A percentile compares a stretch with the other conserved stretches of the same genome.
phyloP scores from a whole-genome alignment of 2,113 vertebrate genomes.

The Calypte anna region DNA sequence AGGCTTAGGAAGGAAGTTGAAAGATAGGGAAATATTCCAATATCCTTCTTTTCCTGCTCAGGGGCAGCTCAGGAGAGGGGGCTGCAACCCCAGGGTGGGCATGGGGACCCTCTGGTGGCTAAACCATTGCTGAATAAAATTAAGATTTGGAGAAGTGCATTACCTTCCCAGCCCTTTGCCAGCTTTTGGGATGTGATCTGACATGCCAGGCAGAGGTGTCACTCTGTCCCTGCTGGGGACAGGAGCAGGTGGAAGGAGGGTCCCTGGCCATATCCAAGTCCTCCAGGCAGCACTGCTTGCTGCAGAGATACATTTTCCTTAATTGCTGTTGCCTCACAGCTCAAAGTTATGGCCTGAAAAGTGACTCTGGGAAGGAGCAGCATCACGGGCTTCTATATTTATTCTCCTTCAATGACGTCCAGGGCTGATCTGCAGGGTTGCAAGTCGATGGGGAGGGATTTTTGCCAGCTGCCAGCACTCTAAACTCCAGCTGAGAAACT shows the following conservation, averaged over 20 bases:
- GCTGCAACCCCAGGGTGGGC: rapidly evolving
- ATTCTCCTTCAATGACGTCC: conserved; percentile 52
- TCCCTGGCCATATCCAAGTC: rapidly evolving
- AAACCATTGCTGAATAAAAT: not conserved
- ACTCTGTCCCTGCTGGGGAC: rapidly evolving
- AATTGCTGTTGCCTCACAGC: conserved; percentile 36
- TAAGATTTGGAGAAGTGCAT: rapidly evolving
- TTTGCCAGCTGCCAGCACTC: not conserved
- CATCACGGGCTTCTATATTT: conserved; percentile 71
- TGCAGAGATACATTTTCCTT: conserved; percentile 43
- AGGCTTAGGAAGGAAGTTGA: not conserved
- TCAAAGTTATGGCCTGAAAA: conserved; percentile 18
- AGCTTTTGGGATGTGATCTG: rapidly evolving
- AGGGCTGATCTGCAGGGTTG: conserved; percentile 13
- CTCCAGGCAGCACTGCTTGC: not conserved
- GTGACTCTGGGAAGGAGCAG: conserved; percentile 32
- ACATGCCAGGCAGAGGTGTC: not conserved
- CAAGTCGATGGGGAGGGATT: not conserved
- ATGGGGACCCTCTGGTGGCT: rapidly evolving
- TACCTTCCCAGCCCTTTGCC: rapidly evolving
- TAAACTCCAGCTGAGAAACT: not conserved
- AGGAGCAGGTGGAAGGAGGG: not conserved
- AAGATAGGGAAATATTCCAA: not conserved
- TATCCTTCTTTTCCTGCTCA: not conserved
- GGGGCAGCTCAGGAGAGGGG: not conserved